phyloP scores from a whole-genome alignment of 2,888 invertebrate genomes.

The Allygus modestus region DNA sequence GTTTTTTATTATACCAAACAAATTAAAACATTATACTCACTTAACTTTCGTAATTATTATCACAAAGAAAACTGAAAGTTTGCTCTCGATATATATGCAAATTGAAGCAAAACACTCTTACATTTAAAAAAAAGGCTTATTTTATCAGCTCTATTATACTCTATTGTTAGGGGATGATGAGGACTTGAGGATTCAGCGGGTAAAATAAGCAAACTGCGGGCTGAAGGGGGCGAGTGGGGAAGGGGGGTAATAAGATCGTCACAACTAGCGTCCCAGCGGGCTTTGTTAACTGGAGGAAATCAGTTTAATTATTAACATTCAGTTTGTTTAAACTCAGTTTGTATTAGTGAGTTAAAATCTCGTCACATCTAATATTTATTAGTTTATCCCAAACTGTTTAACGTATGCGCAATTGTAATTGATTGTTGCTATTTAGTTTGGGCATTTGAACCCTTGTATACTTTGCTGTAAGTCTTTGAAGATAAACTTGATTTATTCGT shows the following conservation, averaged over 20 bases:
- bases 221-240: neutral
- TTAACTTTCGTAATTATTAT: neutral
- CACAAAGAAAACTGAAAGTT: neutral
- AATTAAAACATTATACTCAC: no score
- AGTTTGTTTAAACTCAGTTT: no score
- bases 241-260: neutral
- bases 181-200: neutral
- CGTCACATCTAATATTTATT: no score
- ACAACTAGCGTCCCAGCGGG: neutral
- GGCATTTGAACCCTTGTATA: no score
- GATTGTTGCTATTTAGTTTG: no score
- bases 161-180: slow-evolving; percentile 20
- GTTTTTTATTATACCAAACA: no score
- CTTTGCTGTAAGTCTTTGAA: no score
- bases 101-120: slow-evolving; percentile 13
- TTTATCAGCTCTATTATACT: slow-evolving; percentile 2
- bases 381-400: no score
- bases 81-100: neutral
- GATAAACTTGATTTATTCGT: no score
- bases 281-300: neutral
- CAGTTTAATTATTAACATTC: neutral
- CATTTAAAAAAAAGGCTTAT: neutral
- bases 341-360: no score
- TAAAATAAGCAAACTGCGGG: slow-evolving; percentile 22
- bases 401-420: no score